These are phyloP conservation scores for Muricea muricata DNA, from an alignment of 92 coral and sea anemone species.

Conservation along the genomic window DNA sequence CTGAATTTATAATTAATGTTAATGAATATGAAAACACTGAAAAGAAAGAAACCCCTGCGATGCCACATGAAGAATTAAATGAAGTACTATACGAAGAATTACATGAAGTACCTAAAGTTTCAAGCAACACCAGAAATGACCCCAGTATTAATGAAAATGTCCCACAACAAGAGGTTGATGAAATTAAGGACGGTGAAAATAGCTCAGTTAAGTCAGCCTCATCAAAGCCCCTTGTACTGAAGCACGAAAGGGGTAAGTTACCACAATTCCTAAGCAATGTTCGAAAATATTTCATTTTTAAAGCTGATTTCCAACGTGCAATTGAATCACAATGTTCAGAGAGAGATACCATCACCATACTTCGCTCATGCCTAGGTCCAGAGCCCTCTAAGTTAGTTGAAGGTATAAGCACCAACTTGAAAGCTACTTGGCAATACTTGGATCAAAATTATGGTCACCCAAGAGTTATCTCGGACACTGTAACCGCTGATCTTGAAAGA, in stretches of 20 bases:
- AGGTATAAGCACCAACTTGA: too few species aligned
- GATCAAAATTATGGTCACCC: slow-evolving; percentile 63
- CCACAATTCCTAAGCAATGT: slow-evolving; percentile 66
- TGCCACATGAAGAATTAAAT: neutral
- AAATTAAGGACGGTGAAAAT: neutral
- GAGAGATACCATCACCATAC: slow-evolving; percentile 57
- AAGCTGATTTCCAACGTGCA: slow-evolving; percentile 64
- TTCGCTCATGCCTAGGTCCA: slow-evolving; percentile 50
- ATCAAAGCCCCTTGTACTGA: neutral
- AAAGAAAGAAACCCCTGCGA: neutral
- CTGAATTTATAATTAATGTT: neutral
- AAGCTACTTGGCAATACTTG: slow-evolving; percentile 19
- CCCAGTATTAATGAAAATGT: neutral
- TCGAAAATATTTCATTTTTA: slow-evolving; percentile 60
- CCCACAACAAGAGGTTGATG: neutral
- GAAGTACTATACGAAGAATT: too few species aligned
- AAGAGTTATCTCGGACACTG: slow-evolving; percentile 42
- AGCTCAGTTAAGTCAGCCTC: too few species aligned
- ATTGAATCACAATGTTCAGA: slow-evolving; percentile 57
- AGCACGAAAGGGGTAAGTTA: slow-evolving; percentile 62
- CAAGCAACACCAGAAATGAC: too few species aligned
- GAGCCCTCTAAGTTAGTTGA: too few species aligned
- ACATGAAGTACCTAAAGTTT: too few species aligned
- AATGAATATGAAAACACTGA: neutral
- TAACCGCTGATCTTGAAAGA: too few species aligned